Evolutionary conservation across 2,113 vertebrate genomes (phyloP).

Genomic region (Microcebus ravelobensis): DNA sequence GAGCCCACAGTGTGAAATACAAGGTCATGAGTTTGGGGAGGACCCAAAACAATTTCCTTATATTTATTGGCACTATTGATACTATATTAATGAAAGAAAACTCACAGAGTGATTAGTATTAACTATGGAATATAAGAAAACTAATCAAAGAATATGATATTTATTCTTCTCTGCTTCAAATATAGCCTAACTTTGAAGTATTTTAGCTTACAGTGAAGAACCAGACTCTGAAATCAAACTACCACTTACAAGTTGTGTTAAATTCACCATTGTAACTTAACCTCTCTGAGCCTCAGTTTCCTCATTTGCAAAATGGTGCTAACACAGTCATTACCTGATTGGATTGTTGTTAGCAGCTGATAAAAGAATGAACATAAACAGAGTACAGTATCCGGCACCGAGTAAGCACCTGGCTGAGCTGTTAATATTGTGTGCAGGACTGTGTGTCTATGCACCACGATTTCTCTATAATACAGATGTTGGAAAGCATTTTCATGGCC

Average conservation of each 20-base stretch:
- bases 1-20: not conserved
- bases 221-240: constrained; percentile 33
- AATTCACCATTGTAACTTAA: not conserved
- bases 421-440: not conserved
- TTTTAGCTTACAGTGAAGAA: not conserved
- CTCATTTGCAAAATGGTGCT: not conserved
- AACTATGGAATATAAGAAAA: not conserved
- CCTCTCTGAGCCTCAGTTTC: not conserved
- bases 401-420: not conserved
- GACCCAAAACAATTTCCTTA: not conserved
- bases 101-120: not conserved
- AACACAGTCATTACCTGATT: not conserved
- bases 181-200: not conserved
- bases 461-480: not conserved
- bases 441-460: too few species aligned
- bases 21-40: not conserved
- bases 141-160: not conserved
- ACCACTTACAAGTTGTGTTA: not conserved
- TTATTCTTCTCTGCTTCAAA: not conserved
- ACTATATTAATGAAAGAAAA: not conserved
- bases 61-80: not conserved
- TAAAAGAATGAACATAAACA: not conserved
- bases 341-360: not conserved
- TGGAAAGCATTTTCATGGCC: not conserved
- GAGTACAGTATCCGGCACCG: not conserved